Evolutionary conservation across 2,797 vertebrate species (phyloP), one percentile per base, ranked within the genome.

Genomic region (Champsocephalus gunnari): DNA sequence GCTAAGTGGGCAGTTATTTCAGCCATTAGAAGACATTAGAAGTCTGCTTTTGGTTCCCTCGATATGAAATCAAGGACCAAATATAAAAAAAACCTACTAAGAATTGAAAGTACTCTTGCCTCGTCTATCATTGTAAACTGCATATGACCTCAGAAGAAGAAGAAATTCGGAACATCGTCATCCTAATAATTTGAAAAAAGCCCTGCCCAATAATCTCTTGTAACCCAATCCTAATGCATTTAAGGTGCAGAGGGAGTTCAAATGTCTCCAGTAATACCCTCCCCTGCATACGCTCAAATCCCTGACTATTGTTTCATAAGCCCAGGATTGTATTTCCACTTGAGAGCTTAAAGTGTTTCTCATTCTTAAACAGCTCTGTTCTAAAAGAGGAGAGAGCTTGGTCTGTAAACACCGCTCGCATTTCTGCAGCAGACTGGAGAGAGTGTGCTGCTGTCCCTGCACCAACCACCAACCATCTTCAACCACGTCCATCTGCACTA

Each of bases 291-390:
- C 76, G 83, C 74, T 82, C 66, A 79, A 72, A 84, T 66, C 71
- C 73, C 63, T 16, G 69, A 66, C 90, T 79, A 80, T 91, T 88
- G 83, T 88, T 87, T 78, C 77, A 63, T 68, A 71, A 87, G 76
- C 81, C 71, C 3, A 0, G 62, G 82, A 72, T 85, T 87, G 77
- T 71, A 66, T 81, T 88, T 87, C 77, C 81, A 80, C 81, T 83
- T 66, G 68, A 82, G 64, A 76, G 84, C 88, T 86, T 41, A 69
- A 77, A 78, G 79, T 74, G 77, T 55, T 73, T 68, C 68, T 87
- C 79, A 55, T 63, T 54, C 78, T 87, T 66, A 78, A 75, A 82
- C 63, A 53, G 67, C 68, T 79, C 73, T 66, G 67, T 72, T 50
- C 68, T 48, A 28, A 63, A 11, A 50, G 66, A 58, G 55, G 28